These are phyloP conservation scores for Falco rusticolus DNA, from an alignment of 2,797 vertebrate species.

Conservation along the genomic window DNA sequence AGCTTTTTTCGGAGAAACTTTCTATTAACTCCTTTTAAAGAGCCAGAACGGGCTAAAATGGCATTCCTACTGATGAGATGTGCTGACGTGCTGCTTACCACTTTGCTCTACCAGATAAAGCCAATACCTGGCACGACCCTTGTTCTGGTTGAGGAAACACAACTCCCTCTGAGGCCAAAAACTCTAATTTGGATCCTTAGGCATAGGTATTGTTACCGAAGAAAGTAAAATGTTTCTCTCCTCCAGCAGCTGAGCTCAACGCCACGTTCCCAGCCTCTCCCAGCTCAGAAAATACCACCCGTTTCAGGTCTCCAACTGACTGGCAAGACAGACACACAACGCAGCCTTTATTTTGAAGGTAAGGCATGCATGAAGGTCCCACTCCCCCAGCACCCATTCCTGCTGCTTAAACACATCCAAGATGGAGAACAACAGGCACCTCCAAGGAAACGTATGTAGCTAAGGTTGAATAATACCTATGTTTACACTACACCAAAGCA, in stretches of 20 bases:
- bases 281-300: background rate
- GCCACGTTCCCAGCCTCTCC: background rate
- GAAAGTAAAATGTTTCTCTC: background rate
- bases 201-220: background rate
- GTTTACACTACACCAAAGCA: background rate
- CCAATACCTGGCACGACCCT: background rate
- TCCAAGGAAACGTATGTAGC: background rate
- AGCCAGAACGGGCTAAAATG: background rate
- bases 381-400: background rate
- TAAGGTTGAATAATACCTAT: background rate
- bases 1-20: background rate
- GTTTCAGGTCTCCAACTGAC: background rate
- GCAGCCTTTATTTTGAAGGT: background rate
- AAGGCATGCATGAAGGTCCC: background rate
- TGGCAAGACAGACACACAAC: background rate
- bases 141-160: background rate
- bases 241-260: background rate
- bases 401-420: background rate
- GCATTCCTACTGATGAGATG: background rate
- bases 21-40: background rate
- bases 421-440: background rate
- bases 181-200: background rate
- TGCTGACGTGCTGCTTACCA: background rate
- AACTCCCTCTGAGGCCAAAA: background rate
- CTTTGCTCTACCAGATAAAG: background rate